phyloP scores from a whole-genome alignment of 2,797 vertebrate species.

The Onychomys leucogaster region DNA sequence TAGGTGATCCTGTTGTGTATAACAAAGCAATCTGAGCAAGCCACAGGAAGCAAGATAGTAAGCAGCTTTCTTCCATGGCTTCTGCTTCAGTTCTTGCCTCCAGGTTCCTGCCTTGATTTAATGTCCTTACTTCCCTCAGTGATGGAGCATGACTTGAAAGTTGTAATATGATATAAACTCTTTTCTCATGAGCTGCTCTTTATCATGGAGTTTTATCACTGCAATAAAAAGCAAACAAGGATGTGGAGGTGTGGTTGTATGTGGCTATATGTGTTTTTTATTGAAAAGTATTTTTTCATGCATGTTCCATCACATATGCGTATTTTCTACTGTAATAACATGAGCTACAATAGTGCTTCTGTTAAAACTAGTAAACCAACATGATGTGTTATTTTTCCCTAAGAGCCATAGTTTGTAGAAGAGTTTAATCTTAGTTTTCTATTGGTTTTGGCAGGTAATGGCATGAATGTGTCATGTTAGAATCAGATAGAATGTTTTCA shows the following conservation, averaged over 20 bases:
- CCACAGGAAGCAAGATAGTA: too few species aligned
- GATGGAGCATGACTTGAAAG: background rate
- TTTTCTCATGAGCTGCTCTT: background rate
- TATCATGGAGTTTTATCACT: background rate
- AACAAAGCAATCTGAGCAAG: background rate
- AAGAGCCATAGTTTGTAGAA: background rate
- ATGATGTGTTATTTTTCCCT: background rate
- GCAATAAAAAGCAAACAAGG: background rate
- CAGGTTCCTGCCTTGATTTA: background rate
- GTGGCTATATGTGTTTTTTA: background rate
- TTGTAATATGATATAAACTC: background rate
- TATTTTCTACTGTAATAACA: background rate
- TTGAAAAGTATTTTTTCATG: background rate
- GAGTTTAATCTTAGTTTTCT: background rate
- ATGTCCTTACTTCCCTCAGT: background rate
- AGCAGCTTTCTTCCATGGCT: background rate
- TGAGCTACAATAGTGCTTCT: background rate
- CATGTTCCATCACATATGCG: background rate
- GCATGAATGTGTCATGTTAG: background rate
- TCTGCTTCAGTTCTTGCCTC: background rate
- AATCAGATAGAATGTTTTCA: background rate
- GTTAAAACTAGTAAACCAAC: background rate
- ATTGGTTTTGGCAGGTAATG: background rate
- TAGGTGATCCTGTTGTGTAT: background rate
- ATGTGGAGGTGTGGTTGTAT: background rate